phyloP scores from a whole-genome alignment of 2,797 vertebrate genomes.

The Nothura maculosa region DNA sequence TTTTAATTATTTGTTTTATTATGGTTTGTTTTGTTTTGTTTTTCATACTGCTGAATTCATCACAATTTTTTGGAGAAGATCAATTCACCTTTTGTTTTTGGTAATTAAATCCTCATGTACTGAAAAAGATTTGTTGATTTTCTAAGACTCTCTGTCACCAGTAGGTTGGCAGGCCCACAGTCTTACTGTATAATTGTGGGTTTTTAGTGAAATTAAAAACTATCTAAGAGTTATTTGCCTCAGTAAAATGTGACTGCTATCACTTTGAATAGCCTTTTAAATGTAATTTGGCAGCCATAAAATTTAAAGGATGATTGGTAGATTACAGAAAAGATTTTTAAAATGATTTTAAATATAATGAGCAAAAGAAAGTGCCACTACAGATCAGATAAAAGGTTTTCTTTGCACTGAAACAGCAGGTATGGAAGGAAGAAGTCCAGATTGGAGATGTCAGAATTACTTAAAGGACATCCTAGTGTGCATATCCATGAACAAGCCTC shows the following conservation, averaged over 20 bases:
- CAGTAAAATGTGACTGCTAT: background rate
- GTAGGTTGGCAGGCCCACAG: fast-evolving
- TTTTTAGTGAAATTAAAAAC: background rate
- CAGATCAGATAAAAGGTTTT: background rate
- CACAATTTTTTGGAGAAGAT: background rate
- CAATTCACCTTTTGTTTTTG: background rate
- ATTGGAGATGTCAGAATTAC: background rate
- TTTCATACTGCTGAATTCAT: background rate
- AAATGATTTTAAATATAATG: background rate
- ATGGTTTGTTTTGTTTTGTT: too few relatives aligned
- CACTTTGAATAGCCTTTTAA: background rate
- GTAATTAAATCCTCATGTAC: background rate
- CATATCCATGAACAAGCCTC: background rate
- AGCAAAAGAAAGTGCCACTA: background rate
- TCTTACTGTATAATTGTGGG: background rate
- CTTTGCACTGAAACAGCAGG: background rate
- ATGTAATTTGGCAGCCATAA: background rate
- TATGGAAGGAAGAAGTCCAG: background rate
- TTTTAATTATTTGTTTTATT: background rate
- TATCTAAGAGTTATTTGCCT: background rate
- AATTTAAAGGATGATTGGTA: background rate
- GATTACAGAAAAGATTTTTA: background rate
- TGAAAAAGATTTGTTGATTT: background rate
- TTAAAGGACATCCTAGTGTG: background rate
- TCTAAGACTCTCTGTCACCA: background rate